phyloP scores from a whole-genome alignment of 2,888 invertebrate species.

The Catocala sponsa region DNA sequence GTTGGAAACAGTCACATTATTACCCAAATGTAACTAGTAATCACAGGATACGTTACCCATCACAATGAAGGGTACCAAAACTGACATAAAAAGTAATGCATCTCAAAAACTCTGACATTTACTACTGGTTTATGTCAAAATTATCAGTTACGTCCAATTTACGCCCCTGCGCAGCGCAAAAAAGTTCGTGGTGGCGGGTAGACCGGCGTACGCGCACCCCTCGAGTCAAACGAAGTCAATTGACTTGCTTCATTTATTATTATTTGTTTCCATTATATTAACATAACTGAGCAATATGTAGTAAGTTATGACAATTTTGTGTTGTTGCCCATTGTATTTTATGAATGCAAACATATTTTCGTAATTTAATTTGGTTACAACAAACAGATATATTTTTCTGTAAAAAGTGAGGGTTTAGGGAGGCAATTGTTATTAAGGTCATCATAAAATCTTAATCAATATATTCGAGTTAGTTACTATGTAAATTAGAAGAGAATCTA shows the following conservation, averaged over 20 bases:
- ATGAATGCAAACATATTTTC: neutral
- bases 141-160: constrained; percentile 83
- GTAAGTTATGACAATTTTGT: constrained; percentile 15
- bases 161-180: constrained; percentile 74
- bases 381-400: constrained; percentile 12
- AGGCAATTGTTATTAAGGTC: too few species aligned
- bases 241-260: constrained; percentile 82
- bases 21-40: too few species aligned
- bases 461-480: too few species aligned
- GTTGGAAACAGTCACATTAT: too few species aligned
- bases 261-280: constrained; percentile 58
- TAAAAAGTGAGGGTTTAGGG: too few species aligned
- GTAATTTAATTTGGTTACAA: neutral
- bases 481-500: too few species aligned
- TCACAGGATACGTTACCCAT: constrained; percentile 59
- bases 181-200: constrained; percentile 69
- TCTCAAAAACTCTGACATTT: constrained; percentile 75
- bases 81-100: constrained; percentile 77
- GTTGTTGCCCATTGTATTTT: neutral
- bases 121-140: constrained; percentile 85
- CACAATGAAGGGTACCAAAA: constrained; percentile 64
- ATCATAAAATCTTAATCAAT: too few species aligned
- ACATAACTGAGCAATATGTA: constrained; percentile 30
- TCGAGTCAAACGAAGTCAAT: constrained; percentile 68
- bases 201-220: constrained; percentile 60